These are phyloP conservation scores for Chaetophractus vellerosus DNA, from an alignment of 2,797 vertebrate species.

Conservation along the genomic window DNA sequence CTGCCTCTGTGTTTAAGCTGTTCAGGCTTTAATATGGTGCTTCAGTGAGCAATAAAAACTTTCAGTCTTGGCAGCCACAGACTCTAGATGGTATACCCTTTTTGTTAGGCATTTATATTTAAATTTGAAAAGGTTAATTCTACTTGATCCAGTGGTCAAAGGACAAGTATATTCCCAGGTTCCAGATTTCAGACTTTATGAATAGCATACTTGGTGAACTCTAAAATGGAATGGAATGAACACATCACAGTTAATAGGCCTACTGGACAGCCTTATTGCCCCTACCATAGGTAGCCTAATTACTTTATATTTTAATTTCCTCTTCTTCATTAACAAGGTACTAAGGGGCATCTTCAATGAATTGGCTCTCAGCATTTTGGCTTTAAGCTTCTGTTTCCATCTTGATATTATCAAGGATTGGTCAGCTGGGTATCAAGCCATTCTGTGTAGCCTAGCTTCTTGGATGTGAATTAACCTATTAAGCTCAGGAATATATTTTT, in stretches of 20 bases:
- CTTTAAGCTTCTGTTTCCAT: slow-evolving; percentile 58
- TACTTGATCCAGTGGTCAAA: slow-evolving; percentile 73
- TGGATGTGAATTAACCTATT: slow-evolving; percentile 40
- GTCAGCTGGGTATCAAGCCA: slow-evolving; percentile 45
- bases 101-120: slow-evolving; percentile 69
- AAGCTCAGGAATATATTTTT: slow-evolving; percentile 37
- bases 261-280: slow-evolving; percentile 47
- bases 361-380: slow-evolving; percentile 57
- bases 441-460: slow-evolving; percentile 52
- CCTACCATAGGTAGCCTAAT: slow-evolving; percentile 28
- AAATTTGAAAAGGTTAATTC: slow-evolving; percentile 82
- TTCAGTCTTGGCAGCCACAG: slow-evolving; percentile 30
- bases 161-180: slow-evolving; percentile 64
- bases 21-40: background rate
- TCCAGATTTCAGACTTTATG: slow-evolving; percentile 51
- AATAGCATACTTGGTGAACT: slow-evolving; percentile 49
- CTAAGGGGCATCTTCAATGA: slow-evolving; percentile 51
- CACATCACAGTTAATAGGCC: slow-evolving; percentile 65
- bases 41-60: slow-evolving; percentile 58
- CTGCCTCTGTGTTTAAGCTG: background rate
- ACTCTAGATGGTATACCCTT: background rate
- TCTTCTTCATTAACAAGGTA: slow-evolving; percentile 72
- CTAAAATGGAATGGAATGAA: slow-evolving; percentile 64
- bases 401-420: slow-evolving; percentile 48
- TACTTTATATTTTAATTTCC: slow-evolving; percentile 68